Base-by-base conservation (phyloP, 2,888 invertebrate species). In the Anorthoa munda region DNA sequence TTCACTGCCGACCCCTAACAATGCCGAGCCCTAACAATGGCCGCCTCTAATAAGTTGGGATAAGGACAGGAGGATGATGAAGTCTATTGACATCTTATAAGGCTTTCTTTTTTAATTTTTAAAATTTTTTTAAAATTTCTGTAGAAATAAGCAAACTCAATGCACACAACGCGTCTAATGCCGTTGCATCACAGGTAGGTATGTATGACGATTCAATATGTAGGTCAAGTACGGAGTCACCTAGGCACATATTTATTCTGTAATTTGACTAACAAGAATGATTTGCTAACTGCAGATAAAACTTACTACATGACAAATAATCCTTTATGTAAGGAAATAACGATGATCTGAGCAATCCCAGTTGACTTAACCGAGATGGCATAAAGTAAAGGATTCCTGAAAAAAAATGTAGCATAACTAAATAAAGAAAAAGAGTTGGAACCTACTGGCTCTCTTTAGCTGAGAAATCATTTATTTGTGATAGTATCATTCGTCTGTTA, bases 171-270 rank as follows among this genome's bases (percentile, higher is more conserved):
- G 18, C 50, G 13, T 18, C 21, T 53, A 46, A n/a, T 18, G 23
- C 31, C 9, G 12, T 39, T 63, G 46, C 66, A 81, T 81, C 61
- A 63, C 61, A 75, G 55, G 61, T 75, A 45, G 45, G 45, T 15
- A 60, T 60, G n/a, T 4, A 66, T 48, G 23, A 46, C 50, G n/a
- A 13, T 68, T 45, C 46, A 17, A 5, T 72, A 60, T 60, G 53
- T 75, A 13, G 75, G 66, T 75, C 81, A 81, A 66, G 61, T 63
- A 58, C 66, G 51, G 39, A 79, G 51, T 79, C 79, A 66, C 21
- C 66, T 77, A 74, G 51, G 39, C 26, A 66, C 51, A 77, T 71
- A 82, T 77, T 82, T 82, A 48, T 51, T 55, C 26, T 66, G 70
- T 66, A 61, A 81, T 51, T 68, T 60, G 76, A 75, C 63, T 81